Evolutionary conservation across 2,888 invertebrate species (phyloP).

Genomic region (Anodontia alba): DNA sequence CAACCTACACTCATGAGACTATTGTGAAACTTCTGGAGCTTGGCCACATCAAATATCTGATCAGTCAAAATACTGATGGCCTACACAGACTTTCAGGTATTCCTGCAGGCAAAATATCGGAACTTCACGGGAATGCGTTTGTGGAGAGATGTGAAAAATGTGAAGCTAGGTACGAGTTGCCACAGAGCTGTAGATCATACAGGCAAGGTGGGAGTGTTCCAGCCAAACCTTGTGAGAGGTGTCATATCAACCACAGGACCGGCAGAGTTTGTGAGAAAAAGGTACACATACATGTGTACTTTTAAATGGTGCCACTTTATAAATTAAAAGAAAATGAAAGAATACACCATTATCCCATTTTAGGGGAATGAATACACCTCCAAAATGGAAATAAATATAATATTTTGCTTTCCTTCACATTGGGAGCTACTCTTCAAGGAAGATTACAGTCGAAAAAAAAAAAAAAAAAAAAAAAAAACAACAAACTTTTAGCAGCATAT

Average conservation of each 20-base stretch:
- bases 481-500: no score
- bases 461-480: no score
- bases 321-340: no score
- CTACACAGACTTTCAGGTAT: slow-evolving; percentile 79
- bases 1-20: slow-evolving; percentile 80
- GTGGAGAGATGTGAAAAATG: slow-evolving; percentile 80
- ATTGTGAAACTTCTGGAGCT: slow-evolving; percentile 73
- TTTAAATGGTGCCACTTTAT: no score
- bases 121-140: slow-evolving; percentile 80
- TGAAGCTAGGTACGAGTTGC: slow-evolving; percentile 57
- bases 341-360: no score
- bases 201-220: slow-evolving; percentile 41
- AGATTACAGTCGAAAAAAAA: no score
- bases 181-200: background rate
- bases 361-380: no score
- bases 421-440: no score
- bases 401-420: no score
- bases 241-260: slow-evolving; percentile 76
- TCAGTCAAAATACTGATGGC: slow-evolving; percentile 81
- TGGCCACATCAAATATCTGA: slow-evolving; percentile 75
- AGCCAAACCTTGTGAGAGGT: slow-evolving; percentile 69
- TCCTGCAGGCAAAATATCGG: slow-evolving; percentile 71
- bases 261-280: slow-evolving; percentile 71
- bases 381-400: no score
- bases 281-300: slow-evolving; percentile 63